Conservation (phyloP, 2,113 vertebrate genomes). For the Corvus moneduloides region DNA sequence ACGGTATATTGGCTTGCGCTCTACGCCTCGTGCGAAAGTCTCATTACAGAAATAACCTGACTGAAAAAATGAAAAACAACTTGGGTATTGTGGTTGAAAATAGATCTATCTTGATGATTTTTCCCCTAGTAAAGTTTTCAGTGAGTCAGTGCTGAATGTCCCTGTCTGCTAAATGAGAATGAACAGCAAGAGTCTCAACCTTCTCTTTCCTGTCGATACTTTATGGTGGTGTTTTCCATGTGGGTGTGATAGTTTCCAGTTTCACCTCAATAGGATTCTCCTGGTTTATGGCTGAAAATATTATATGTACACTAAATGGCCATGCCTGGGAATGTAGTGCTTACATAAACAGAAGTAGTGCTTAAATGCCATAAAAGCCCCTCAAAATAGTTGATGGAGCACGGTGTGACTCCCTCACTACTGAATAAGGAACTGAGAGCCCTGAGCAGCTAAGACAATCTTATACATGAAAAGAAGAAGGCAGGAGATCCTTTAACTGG, state of each 20-base stretch:
- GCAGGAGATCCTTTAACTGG: not conserved
- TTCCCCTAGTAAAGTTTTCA: conserved; percentile 20
- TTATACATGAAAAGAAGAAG: not conserved
- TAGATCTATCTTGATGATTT: conserved; percentile 47
- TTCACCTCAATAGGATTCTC: not conserved
- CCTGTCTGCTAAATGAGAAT: conserved; percentile 55
- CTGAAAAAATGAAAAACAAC: conserved; percentile 47
- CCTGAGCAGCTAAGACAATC: not conserved
- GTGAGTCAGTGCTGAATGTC: not conserved
- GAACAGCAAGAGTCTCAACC: conserved; percentile 18
- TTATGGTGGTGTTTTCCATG: not conserved
- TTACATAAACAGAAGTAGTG: not conserved
- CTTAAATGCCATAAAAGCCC: not conserved
- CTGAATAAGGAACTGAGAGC: not conserved
- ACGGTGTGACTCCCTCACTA: not conserved
- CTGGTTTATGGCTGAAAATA: not conserved
- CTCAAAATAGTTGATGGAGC: not conserved
- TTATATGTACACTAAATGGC: not conserved
- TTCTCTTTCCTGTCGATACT: not conserved
- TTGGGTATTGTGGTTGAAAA: conserved; percentile 60
- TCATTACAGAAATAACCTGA: conserved; percentile 59
- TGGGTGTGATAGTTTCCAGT: conserved; percentile 17
- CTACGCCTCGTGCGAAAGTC: not conserved
- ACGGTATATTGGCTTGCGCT: not conserved
- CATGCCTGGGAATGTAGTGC: not conserved